Conservation (phyloP, 2,888 invertebrate genomes). For the Ormyrus thymus region DNA sequence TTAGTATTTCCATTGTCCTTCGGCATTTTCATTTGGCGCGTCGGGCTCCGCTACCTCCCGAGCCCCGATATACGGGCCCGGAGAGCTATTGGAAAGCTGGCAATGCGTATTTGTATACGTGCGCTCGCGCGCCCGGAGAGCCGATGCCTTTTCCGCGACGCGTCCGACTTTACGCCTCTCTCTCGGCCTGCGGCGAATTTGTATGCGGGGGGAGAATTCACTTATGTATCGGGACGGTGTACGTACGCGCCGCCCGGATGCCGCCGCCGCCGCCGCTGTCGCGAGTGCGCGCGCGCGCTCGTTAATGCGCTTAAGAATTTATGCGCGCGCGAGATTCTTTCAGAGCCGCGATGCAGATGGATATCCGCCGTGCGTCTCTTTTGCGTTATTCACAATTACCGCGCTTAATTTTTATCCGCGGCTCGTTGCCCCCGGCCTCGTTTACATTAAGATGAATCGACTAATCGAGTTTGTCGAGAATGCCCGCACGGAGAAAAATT, state of each 20-base stretch:
- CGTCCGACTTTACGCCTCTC: conserved; percentile 14
- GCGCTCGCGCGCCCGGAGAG: not conserved
- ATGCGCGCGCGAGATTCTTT: conserved; percentile 32
- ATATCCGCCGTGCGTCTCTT: not conserved
- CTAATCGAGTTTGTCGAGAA: too few species aligned
- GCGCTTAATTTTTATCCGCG: conserved; percentile 39
- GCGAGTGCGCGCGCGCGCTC: not conserved
- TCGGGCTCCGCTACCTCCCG: conserved; percentile 30
- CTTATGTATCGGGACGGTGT: conserved; percentile 7
- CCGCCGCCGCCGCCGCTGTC: too few species aligned
- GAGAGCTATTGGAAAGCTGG: not conserved
- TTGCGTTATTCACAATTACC: conserved; percentile 31
- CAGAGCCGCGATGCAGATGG: conserved; percentile 1
- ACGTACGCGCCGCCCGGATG: too few species aligned
- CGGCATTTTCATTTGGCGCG: conserved; percentile 74
- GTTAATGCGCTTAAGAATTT: conserved; percentile 42
- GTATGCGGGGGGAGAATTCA: conserved; percentile 23
- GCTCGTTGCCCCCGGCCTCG: not conserved
- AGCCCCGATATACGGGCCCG: conserved; percentile 19
- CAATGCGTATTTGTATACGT: not conserved
- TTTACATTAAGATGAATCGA: too few species aligned
- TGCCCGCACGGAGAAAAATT: too few species aligned
- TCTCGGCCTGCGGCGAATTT: not conserved
- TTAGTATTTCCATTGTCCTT: conserved; percentile 76
- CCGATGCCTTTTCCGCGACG: conserved; percentile 32